A percentile compares a stretch with the other conserved stretches of the same genome.
Conservation (phyloP, 2,888 invertebrate species). For the Autographa pulchrina region DNA sequence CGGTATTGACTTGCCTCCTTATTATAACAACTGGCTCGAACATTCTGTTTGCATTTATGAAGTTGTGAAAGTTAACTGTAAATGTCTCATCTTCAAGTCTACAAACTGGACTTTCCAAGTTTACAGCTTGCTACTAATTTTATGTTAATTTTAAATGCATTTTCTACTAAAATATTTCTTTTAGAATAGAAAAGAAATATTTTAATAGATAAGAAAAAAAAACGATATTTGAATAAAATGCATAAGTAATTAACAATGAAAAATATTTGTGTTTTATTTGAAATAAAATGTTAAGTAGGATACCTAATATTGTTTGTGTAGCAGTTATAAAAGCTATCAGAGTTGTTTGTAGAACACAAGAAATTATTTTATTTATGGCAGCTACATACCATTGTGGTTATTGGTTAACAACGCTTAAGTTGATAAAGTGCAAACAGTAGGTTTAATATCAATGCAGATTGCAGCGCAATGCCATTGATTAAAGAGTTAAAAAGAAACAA, state of each 20-base stretch:
- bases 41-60: slow-evolving; percentile 1
- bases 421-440: background rate
- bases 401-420: background rate
- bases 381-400: background rate
- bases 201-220: background rate
- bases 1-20: slow-evolving; percentile 33
- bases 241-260: no score
- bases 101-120: background rate
- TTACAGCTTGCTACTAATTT: background rate
- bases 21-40: slow-evolving; percentile 12
- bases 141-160: background rate
- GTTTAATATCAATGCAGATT: background rate
- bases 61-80: slow-evolving; percentile 1
- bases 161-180: background rate
- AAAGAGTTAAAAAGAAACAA: background rate
- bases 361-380: background rate
- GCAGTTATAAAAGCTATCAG: background rate
- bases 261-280: background rate
- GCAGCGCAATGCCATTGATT: slow-evolving; percentile 2
- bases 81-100: background rate
- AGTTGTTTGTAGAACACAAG: background rate
- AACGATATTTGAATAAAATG: background rate
- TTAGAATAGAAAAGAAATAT: no score
- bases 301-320: no score
- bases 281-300: background rate